These are phyloP conservation scores for Damaliscus lunatus DNA, from an alignment of 2,113 vertebrate genomes.

Conservation along the genomic window DNA sequence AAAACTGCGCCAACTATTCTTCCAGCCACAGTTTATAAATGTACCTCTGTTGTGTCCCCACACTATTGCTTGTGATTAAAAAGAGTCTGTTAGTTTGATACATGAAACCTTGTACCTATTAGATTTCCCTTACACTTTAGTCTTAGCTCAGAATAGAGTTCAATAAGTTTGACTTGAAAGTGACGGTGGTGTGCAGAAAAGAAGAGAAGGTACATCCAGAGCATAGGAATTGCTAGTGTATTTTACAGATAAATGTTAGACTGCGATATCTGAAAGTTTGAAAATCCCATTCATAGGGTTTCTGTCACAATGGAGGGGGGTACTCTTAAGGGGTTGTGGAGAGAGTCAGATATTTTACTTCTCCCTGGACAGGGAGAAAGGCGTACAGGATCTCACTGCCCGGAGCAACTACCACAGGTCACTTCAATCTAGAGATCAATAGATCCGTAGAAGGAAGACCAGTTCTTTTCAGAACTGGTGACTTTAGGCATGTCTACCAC, in stretches of 20 bases:
- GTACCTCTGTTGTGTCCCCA: background rate
- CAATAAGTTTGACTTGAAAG: background rate
- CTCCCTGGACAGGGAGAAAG: background rate
- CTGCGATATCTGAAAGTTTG: background rate
- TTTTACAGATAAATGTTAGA: slow-evolving; percentile 17
- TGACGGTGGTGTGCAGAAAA: background rate
- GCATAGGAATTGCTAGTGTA: background rate
- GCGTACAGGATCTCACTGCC: background rate
- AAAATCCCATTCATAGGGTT: background rate
- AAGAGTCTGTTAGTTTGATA: background rate
- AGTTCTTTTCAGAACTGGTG: background rate
- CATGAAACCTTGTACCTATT: background rate
- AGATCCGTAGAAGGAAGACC: background rate
- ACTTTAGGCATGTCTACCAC: background rate
- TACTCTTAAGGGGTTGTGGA: background rate
- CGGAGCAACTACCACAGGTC: background rate
- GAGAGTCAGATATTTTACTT: background rate
- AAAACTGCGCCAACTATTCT: background rate
- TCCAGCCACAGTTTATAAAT: background rate
- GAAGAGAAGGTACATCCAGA: background rate
- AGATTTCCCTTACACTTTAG: background rate
- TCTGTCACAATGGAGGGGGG: background rate
- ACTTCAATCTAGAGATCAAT: background rate
- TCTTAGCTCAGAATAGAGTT: background rate
- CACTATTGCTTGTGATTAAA: background rate